A percentile compares a stretch with the other conserved stretches of the same genome.
phyloP scores from a whole-genome alignment of 1,140 invertebrate species.

The Drosophila cardini region DNA sequence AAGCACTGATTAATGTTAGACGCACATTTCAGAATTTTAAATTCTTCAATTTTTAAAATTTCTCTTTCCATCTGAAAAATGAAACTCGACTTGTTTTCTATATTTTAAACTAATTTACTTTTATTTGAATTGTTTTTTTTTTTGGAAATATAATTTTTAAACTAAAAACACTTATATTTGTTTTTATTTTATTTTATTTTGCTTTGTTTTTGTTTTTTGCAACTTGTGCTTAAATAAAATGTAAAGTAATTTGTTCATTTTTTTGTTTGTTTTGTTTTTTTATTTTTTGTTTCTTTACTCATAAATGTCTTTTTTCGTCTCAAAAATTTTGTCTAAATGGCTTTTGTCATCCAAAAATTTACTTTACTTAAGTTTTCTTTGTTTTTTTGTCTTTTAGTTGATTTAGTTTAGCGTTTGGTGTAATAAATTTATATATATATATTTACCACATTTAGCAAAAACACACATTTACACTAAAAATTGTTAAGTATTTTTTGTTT shows the following conservation, averaged over 20 bases:
- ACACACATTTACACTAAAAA: constrained; percentile 81
- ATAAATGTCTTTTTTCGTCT: constrained; percentile 82
- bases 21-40: not conserved
- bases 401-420: constrained; percentile 70
- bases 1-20: not conserved
- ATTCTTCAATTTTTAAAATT: not conserved
- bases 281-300: constrained; percentile 51
- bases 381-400: constrained; percentile 21
- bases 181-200: constrained; percentile 50
- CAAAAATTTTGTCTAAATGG: constrained; percentile 84
- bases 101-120: constrained; percentile 81
- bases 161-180: constrained; percentile 82
- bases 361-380: constrained; percentile 75
- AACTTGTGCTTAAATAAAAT: constrained; percentile 80
- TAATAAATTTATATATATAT: constrained; percentile 76
- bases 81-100: constrained; percentile 38
- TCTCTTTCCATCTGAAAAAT: not conserved
- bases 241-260: constrained; percentile 78
- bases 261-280: constrained; percentile 25
- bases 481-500: constrained; percentile 60
- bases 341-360: constrained; percentile 82
- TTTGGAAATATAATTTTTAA: constrained; percentile 82
- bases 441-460: constrained; percentile 83
- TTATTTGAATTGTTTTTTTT: constrained; percentile 64
- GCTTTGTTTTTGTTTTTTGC: constrained; percentile 43